A percentile compares a stretch with the other conserved stretches of the same genome.
Conservation (phyloP, 2,888 invertebrate genomes). For the Microplitis deprimator region DNA sequence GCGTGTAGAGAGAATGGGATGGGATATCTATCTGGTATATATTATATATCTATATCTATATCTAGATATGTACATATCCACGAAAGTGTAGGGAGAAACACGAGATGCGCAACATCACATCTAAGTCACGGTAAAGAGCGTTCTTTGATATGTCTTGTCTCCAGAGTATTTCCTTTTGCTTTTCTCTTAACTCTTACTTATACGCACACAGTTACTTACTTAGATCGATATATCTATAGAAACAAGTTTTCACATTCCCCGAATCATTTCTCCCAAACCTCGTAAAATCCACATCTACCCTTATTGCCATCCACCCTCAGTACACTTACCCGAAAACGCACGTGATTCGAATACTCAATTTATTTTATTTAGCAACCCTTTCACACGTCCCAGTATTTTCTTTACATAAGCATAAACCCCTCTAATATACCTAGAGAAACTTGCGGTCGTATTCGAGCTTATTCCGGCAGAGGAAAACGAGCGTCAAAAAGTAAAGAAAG, state of each 20-base stretch:
- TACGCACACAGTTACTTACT: neutral
- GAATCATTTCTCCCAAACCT: constrained; percentile 46
- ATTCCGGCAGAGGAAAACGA: neutral
- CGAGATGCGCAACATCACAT: constrained; percentile 45
- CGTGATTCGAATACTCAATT: constrained; percentile 63
- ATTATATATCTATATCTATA: neutral
- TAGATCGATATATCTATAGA: neutral
- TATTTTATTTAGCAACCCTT: constrained; percentile 64
- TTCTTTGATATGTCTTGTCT: constrained; percentile 56
- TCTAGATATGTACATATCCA: neutral
- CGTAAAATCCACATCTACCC: constrained; percentile 55
- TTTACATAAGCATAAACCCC: neutral
- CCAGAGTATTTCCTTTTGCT: constrained; percentile 44
- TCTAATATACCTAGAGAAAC: no score
- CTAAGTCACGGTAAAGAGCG: constrained; percentile 52
- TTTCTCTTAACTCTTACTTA: constrained; percentile 14
- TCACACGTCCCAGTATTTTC: constrained; percentile 44
- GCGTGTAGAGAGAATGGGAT: neutral
- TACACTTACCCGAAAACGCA: constrained; percentile 49
- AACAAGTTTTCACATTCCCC: constrained; percentile 24
- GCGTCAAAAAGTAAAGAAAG: neutral
- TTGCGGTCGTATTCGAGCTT: neutral
- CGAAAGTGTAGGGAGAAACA: constrained; percentile 7
- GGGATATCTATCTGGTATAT: neutral
- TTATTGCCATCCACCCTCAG: constrained; percentile 43